Conservation (phyloP, 2,888 invertebrate genomes). For the Syritta pipiens region DNA sequence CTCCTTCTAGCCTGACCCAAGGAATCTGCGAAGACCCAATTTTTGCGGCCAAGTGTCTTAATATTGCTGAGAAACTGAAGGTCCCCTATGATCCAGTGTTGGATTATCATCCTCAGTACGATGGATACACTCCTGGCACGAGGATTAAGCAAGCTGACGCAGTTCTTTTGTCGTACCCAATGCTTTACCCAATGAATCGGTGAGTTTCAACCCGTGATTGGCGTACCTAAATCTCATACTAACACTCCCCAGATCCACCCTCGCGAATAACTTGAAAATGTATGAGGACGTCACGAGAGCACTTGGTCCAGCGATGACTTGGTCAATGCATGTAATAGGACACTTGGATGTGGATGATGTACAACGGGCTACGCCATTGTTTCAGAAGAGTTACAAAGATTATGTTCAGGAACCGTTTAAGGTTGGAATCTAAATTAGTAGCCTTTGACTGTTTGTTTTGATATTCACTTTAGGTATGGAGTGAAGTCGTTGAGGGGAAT, state of each 20-base stretch:
- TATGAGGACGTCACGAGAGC: conserved; percentile 81
- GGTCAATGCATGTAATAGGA: conserved; percentile 83
- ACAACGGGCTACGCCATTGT: conserved; percentile 79
- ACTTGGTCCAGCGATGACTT: conserved; percentile 83
- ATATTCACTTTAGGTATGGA: conserved; percentile 83
- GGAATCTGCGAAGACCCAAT: conserved; percentile 34
- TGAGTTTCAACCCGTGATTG: conserved; percentile 71
- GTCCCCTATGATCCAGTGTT: conserved; percentile 80
- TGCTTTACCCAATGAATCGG: conserved; percentile 81
- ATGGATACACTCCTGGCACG: conserved; percentile 80
- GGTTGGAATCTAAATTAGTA: conserved; percentile 73
- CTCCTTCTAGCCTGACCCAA: conserved; percentile 28
- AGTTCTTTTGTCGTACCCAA: conserved; percentile 82
- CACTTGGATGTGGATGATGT: conserved; percentile 80
- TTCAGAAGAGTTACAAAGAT: conserved; percentile 80
- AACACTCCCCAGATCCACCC: conserved; percentile 72
- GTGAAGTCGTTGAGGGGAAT: conserved; percentile 81
- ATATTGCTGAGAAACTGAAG: conserved; percentile 81
- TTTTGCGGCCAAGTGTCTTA: conserved; percentile 72
- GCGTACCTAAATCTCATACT: not conserved
- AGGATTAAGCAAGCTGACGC: conserved; percentile 83
- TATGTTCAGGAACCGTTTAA: conserved; percentile 83
- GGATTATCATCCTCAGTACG: conserved; percentile 83
- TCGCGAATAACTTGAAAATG: conserved; percentile 81
- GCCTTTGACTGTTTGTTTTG: not conserved